Base-by-base conservation (phyloP, 2,888 invertebrate genomes). In the Trachelus troglodyta region DNA sequence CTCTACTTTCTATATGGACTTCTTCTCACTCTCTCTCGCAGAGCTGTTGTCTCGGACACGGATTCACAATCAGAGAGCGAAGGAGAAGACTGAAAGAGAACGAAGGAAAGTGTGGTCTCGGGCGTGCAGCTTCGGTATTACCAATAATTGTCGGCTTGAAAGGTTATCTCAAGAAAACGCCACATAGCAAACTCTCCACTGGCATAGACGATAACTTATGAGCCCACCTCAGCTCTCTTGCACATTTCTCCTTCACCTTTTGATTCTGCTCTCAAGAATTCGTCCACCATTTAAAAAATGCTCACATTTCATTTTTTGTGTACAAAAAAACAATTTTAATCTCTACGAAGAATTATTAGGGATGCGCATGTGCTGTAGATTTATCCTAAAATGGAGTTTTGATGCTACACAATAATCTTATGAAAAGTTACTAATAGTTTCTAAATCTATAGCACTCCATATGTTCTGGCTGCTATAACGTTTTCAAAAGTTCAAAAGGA, bases 141-240 rank as follows among this genome's bases (percentile, higher is more conserved):
- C 90, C 89, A 90, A 90, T 90, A 90, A 90, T 90, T 90, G 89
- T 89, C 89, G 89, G 90, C 88, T 89, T 84, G 87, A 89, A 88
- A 90, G 90, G 89, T 90, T 89, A 90, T 89, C 89, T 88, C 83
- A 85, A 85, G 86, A 87, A 87, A 85, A 86, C 85, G 82, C 81
- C 56, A 84, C 86, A 87, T 85, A 85, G 87, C 87, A 84, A 87
- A 87, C 85, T 87, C 86, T 82, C 82, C 85, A 81, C 85, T 85
- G 82, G 79, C 81, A 76, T 81, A 79, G 71, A 31, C 87, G 86
- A 87, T 87, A 88, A 88, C 82, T 89, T 88, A 89, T 84, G 85
- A 88, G 83, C 85, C 81, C 81, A 76, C 78, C 76, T 75, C 78
- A 23, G 23, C 6, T 56, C 40, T 56, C 23, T 56, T 56, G 56